Conservation (phyloP, 2,113 vertebrate genomes). For the Blennius ocellaris region DNA sequence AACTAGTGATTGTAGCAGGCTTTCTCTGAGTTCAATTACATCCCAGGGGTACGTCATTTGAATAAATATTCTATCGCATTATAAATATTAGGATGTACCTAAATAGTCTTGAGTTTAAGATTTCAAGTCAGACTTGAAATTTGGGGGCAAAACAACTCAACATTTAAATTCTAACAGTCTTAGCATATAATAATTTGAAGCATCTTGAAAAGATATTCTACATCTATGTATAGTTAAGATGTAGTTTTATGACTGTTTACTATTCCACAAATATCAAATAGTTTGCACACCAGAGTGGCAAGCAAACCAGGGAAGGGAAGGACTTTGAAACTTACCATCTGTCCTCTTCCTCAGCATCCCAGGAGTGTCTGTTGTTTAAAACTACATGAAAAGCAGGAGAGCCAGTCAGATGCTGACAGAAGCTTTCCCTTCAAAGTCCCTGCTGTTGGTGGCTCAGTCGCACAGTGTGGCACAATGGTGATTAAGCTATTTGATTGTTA, state of each 20-base stretch:
- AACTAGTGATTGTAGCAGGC: no score
- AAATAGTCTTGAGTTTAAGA: no score
- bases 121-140: no score
- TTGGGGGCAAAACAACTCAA: not conserved
- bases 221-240: not conserved
- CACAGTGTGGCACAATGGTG: slow-evolving; percentile 7
- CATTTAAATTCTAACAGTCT: not conserved
- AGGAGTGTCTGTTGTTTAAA: slow-evolving; percentile 11
- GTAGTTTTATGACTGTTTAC: not conserved
- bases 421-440: slow-evolving; percentile 39
- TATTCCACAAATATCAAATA: not conserved
- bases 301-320: not conserved
- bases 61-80: no score
- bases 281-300: not conserved
- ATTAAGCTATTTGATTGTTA: slow-evolving; percentile 1
- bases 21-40: no score
- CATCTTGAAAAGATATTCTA: not conserved
- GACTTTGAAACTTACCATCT: slow-evolving; percentile 42
- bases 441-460: slow-evolving; percentile 24
- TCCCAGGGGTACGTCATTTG: no score
- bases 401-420: slow-evolving; percentile 20
- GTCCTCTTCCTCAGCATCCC: slow-evolving; percentile 22
- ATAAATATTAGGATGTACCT: no score
- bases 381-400: slow-evolving; percentile 1
- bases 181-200: not conserved